These are phyloP conservation scores for Uropsilus gracilis DNA, from an alignment of 2,113 vertebrate species.

Conservation along the genomic window DNA sequence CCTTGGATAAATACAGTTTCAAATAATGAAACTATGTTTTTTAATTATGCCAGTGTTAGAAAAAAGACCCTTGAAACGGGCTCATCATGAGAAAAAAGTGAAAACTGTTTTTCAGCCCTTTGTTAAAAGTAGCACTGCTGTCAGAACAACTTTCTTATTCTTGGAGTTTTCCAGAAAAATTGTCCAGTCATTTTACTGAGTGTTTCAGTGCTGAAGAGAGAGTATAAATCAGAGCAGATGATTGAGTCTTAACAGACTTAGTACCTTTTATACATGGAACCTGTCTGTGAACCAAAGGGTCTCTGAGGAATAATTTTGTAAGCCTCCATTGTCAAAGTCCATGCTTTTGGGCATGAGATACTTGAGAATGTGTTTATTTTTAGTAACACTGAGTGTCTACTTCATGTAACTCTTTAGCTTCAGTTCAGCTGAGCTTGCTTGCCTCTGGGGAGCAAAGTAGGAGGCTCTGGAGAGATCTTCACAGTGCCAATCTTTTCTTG, in stretches of 20 bases:
- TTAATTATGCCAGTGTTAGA: background rate
- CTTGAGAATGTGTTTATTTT: background rate
- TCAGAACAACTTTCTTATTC: background rate
- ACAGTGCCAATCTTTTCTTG: background rate
- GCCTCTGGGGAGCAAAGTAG: background rate
- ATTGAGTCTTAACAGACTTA: background rate
- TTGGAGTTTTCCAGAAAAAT: background rate
- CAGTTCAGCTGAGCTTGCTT: slow-evolving; percentile 23
- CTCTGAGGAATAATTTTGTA: background rate
- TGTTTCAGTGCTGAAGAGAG: background rate
- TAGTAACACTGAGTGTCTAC: slow-evolving; percentile 41
- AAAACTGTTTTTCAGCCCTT: background rate
- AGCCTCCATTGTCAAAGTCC: background rate
- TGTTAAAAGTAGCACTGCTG: background rate
- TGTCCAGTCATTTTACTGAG: background rate
- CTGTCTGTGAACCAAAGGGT: background rate
- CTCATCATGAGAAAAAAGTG: background rate
- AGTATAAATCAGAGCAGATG: background rate
- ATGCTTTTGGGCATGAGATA: background rate
- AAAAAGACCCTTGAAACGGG: background rate
- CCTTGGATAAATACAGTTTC: background rate
- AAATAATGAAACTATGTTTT: background rate
- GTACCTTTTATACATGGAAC: background rate
- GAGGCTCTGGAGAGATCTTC: background rate
- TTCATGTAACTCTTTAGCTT: slow-evolving; percentile 49